Evolutionary conservation across 1,140 invertebrate species (phyloP), one percentile per base, ranked within the genome.

Genomic region (Trissolcus basalis): DNA sequence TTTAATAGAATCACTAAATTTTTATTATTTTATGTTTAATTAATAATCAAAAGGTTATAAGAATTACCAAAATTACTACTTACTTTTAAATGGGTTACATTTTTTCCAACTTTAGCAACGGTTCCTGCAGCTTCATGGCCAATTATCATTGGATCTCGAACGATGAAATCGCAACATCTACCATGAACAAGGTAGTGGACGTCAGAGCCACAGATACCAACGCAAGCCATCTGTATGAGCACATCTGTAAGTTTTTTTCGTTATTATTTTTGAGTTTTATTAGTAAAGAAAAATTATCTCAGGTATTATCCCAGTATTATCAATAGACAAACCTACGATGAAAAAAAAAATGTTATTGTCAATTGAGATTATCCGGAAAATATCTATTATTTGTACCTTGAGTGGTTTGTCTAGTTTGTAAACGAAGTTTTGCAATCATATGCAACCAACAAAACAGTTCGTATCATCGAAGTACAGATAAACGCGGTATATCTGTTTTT

Each of bases 171-270:
- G 0, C 94, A 96, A 83, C 97, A 97, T 14, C 90, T 82, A 11
- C 97, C 97, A 71, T 93, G 82, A 4, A 92, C 91, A 85, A 96
- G 92, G 88, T 98, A 98, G 85, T 97, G 96, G 4, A 98, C 95
- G 88, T 98, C 97, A 0, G 96, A 98, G 0, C 97, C 97, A 86
- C 97, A 99, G 76, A 99, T 98, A 41, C 97, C 97, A 48, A 98
- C 96, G 73, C 93, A 93, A 72, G 93, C 92, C 93, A 98, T 97
- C 67, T 92, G 90, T 6, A 98, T 78, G 7, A 97, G 91, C 1
- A 98, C 96, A 91, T 98, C 96, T 96, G 83, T 68, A 68, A 39
- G 9, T 11, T 39, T 4, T 1, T 39, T 11, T 39, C n/a, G 19
- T 27, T 27, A 27, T 27, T 27, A 27, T 27, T 27, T 6, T 27